Evolutionary conservation across 2,113 vertebrate species (phyloP).

Genomic region (Xiphophorus hellerii): DNA sequence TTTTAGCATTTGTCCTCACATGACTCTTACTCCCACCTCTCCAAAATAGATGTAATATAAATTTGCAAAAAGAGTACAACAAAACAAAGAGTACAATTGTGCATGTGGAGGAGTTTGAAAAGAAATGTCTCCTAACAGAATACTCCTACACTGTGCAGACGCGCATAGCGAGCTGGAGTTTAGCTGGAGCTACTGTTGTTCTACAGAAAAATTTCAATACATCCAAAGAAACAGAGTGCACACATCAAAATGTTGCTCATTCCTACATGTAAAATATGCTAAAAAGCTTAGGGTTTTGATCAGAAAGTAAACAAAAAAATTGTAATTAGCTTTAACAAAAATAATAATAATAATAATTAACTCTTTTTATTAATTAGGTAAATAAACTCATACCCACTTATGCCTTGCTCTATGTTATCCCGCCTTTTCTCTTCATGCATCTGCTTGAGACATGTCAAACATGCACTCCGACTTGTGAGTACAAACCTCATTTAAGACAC

Average conservation of each 20-base stretch:
- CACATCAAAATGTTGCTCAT: slow-evolving; percentile 8
- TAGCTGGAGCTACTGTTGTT: slow-evolving; percentile 41
- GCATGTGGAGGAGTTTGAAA: slow-evolving; percentile 74
- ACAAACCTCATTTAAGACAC: slow-evolving; percentile 18
- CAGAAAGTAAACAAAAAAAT: neutral
- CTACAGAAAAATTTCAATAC: slow-evolving; percentile 24
- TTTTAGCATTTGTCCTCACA: slow-evolving; percentile 35
- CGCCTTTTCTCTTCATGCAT: slow-evolving; percentile 56
- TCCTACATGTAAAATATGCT: slow-evolving; percentile 9
- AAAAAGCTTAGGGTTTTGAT: neutral
- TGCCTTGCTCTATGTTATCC: slow-evolving; percentile 28
- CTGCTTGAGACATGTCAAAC: slow-evolving; percentile 31
- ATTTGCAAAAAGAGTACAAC: slow-evolving; percentile 47
- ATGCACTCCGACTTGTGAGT: slow-evolving; percentile 11
- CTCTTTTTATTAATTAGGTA: neutral
- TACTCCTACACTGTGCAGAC: slow-evolving; percentile 72
- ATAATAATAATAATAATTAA: no score
- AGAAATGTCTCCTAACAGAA: slow-evolving; percentile 67
- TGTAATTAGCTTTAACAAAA: neutral
- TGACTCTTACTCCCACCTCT: slow-evolving; percentile 26
- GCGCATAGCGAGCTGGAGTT: slow-evolving; percentile 46
- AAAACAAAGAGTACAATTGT: slow-evolving; percentile 66
- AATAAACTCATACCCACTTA: neutral
- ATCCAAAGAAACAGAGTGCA: slow-evolving; percentile 12
- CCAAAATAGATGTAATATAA: slow-evolving; percentile 41